Base-by-base conservation (phyloP, 2,888 invertebrate genomes). In the Eremobia ochroleuca region DNA sequence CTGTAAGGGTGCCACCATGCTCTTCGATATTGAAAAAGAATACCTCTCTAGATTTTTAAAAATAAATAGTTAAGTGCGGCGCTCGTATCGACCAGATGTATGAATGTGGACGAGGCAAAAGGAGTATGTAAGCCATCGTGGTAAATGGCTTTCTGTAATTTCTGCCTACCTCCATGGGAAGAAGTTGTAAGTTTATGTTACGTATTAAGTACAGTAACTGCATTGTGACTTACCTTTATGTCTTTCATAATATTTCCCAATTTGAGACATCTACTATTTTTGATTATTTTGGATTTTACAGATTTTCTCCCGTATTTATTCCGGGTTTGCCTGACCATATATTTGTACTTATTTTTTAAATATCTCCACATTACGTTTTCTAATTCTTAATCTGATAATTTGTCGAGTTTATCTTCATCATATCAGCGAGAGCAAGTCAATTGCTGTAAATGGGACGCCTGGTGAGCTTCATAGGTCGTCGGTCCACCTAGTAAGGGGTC, bases 11-110 rank as follows among this genome's bases (percentile, higher is more conserved):
- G 70, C 40, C 43, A 78, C n/a, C 34, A 59, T 62, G 37, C 37
- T 37, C 21, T 66, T 61, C 64, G 15, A 76, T 31, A 55, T 31
- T n/a, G 13, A 71, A 70, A 72, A 46, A 66, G 66, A 66, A 6
- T 25, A 43, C 1, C 6, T 21, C 11, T 66, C 28, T 21, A 43
- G 4, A 21, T 65, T n/a, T 37, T 58, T 59, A 5, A 11, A 13
- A 62, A 21, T 34, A 34, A 13, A 37, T 34, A 62, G 25, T 3
- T 6, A 34, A 58, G 28, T 58, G 58, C 2, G 58, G 28, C 8
- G 28, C 58, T 6, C 1, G 13, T 55, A n/a, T 4, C n/a, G 13
- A 49, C 46, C 46, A 43, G 40, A 43, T 43, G 40, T 13, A 43
- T 43, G 43, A 43, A 43, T 18, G 13, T 13, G n/a, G n/a, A 55